A percentile compares a stretch with the other conserved stretches of the same genome.
phyloP scores from a whole-genome alignment of 2,888 invertebrate genomes.

The Pegoplata infirma region DNA sequence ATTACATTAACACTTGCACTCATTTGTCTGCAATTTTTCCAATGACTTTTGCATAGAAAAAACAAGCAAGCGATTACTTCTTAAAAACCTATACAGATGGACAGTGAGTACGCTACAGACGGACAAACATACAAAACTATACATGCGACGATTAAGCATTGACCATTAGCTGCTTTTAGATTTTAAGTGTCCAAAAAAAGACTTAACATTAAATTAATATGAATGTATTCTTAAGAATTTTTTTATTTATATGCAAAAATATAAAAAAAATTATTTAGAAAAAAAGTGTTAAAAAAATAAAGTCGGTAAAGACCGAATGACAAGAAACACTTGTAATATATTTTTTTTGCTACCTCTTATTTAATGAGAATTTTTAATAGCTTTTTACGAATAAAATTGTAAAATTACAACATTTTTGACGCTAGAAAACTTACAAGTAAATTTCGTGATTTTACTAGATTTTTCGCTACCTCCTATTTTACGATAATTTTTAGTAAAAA shows the following conservation, averaged over 20 bases:
- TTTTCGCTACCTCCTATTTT: no score
- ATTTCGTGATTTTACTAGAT: no score
- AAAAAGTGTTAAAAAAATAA: no score
- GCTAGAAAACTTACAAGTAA: no score
- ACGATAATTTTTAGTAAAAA: no score
- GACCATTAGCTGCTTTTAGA: constrained; percentile 36
- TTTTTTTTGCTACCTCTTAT: no score
- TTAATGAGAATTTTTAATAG: no score
- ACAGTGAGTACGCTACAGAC: background rate
- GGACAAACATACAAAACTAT: background rate
- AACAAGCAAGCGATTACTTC: background rate
- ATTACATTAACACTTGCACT: constrained; percentile 42
- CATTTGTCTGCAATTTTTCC: constrained; percentile 23
- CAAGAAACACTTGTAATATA: no score
- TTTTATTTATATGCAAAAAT: constrained; percentile 3
- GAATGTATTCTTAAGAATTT: constrained; percentile 9
- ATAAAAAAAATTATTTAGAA: no score
- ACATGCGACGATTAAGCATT: constrained; percentile 12
- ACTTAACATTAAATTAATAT: constrained; percentile 48
- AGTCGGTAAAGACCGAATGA: no score
- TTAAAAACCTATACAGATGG: background rate
- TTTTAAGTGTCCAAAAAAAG: constrained; percentile 37
- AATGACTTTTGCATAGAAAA: background rate
- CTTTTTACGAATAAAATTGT: no score
- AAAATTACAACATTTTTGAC: no score